Base-by-base conservation (phyloP, 2,888 invertebrate species). In the Itoplectis maculator region DNA sequence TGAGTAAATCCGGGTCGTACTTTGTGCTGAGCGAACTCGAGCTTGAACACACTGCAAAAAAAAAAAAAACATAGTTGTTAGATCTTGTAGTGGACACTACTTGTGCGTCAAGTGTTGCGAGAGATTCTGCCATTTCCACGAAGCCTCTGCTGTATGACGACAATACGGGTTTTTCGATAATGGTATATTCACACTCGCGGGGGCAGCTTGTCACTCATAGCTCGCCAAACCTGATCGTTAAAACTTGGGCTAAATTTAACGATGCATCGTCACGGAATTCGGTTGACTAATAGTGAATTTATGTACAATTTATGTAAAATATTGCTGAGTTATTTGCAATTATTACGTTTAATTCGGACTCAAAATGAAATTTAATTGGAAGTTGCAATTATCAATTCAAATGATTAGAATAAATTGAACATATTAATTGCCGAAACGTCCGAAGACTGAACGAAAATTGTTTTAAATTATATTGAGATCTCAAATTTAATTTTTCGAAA, bases 1-100 rank as follows among this genome's bases (percentile, higher is more conserved):
- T 96, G 81, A 99, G 94, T 80, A 98, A 94, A 91, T 99, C 99
- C 49, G 98, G 98, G 93, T 99, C 99, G 92, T 98, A 98, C 91
- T 98, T 97, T 79, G 98, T 98, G 91, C 97, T 97, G 83, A 97
- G 95, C 83, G 97, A 97, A 90, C 97, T 97, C 76, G 96, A 96
- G 89, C 97, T 97, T 86, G 98, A 98, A 94, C 97, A 97, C 92
- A 98, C 97, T 97, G 47, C 6, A 18, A 29, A 29, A 29, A 29
- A 29, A 29, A 5, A n/a, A 29, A 29, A 29, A 29, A 20, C 13
- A n/a, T 23, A 54, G 23, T 54, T 13, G 23, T 6, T 0, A 23
- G 29, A 23, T 9, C 23, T 20, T 54, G n/a, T 54, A 54, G 23
- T 23, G 23, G 11, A 20, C 49, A 7, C 18, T 1, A 29, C 5